These are phyloP conservation scores for Archips crataeganus DNA, from an alignment of 2,888 invertebrate species.

Conservation along the genomic window DNA sequence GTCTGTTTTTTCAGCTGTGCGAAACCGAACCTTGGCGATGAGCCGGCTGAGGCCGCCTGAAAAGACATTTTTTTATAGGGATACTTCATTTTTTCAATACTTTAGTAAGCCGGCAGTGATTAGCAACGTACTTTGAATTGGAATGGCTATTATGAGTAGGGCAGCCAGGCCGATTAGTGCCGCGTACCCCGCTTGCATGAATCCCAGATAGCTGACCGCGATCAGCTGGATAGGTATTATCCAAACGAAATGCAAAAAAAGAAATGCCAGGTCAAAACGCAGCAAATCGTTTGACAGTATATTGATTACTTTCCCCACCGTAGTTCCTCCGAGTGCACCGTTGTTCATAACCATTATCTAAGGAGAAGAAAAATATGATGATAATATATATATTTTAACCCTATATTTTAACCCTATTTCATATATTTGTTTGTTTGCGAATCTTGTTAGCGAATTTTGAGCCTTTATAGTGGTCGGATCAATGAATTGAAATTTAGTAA, in stretches of 20 bases:
- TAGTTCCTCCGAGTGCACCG: constrained; percentile 91
- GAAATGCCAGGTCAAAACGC: constrained; percentile 91
- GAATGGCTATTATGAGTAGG: constrained; percentile 89
- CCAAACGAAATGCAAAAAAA: constrained; percentile 93
- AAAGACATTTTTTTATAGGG: constrained; percentile 42
- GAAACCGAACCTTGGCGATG: constrained; percentile 87
- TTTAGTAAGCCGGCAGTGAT: background rate
- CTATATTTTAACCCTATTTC: too few relatives aligned
- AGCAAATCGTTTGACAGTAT: constrained; percentile 95
- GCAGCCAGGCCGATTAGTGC: constrained; percentile 89
- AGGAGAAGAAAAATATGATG: constrained; percentile 28
- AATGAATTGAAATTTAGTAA: too few relatives aligned
- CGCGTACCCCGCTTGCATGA: constrained; percentile 87
- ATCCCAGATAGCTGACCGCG: constrained; percentile 90
- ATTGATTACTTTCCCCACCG: constrained; percentile 95
- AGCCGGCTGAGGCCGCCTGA: constrained; percentile 84
- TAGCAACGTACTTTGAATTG: constrained; percentile 88
- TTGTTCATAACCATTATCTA: constrained; percentile 82
- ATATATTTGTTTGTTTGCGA: too few relatives aligned
- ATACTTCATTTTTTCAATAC: background rate
- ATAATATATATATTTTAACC: too few relatives aligned
- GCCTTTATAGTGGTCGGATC: too few relatives aligned
- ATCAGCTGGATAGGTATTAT: constrained; percentile 89
- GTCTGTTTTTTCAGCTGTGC: constrained; percentile 94
- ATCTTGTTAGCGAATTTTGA: too few relatives aligned